phyloP scores from a whole-genome alignment of 2,888 invertebrate genomes.

The Ophioninae sp. region DNA sequence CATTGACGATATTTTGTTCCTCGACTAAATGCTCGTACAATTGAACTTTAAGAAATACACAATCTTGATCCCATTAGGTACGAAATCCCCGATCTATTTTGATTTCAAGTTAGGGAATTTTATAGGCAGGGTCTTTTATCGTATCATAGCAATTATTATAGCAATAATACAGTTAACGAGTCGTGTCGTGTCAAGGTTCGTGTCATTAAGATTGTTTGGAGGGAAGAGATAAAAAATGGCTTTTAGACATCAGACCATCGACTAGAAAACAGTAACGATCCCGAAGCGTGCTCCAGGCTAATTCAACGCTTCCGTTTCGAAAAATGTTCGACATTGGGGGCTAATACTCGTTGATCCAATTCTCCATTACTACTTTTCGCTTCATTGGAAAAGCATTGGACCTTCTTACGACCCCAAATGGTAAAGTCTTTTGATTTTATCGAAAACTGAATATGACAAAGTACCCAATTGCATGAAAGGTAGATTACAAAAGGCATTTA shows the following conservation, averaged over 20 bases:
- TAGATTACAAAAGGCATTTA: no score
- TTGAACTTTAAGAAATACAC: no score
- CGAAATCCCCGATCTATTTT: no score
- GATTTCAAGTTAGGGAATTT: no score
- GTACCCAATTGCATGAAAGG: not conserved
- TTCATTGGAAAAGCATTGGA: not conserved
- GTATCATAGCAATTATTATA: no score
- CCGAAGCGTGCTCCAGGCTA: constrained; percentile 31
- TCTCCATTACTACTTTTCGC: not conserved
- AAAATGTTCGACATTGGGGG: no score
- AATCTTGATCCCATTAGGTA: no score
- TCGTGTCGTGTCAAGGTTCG: not conserved
- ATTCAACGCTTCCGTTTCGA: constrained; percentile 27
- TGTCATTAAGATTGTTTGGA: not conserved
- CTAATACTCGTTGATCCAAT: not conserved
- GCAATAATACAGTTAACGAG: no score
- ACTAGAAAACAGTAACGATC: constrained; percentile 9
- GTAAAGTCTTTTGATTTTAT: not conserved
- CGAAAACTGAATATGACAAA: not conserved
- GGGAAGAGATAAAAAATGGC: not conserved
- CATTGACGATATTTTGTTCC: no score
- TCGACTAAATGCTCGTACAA: no score
- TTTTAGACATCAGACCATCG: constrained; percentile 14
- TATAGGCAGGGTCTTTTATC: no score
- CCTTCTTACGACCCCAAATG: not conserved